phyloP scores from a whole-genome alignment of 2,888 invertebrate species.

The Yponomeuta malinellus region DNA sequence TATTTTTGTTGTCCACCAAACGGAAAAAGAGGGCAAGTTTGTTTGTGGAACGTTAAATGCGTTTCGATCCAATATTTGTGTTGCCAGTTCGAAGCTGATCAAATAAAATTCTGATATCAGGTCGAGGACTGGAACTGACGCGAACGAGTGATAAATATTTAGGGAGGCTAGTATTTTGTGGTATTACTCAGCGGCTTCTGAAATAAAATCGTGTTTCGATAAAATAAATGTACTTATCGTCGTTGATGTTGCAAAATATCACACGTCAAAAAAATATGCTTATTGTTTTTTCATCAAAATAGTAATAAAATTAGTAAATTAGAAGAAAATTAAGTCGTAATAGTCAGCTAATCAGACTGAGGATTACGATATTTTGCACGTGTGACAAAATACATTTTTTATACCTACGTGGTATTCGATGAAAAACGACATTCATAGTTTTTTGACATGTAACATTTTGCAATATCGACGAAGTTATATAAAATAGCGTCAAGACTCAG shows the following conservation, averaged over 20 bases:
- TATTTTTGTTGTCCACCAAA: not conserved
- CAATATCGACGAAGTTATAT: not conserved
- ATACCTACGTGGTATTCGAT: no score
- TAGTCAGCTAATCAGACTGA: no score
- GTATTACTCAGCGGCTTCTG: not conserved
- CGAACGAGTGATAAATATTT: slow-evolving; percentile 14
- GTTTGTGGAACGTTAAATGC: slow-evolving; percentile 35
- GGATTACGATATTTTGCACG: no score
- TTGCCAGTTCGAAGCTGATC: slow-evolving; percentile 36
- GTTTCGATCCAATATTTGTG: slow-evolving; percentile 39
- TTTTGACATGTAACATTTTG: no score
- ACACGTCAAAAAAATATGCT: no score
- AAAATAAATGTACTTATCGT: not conserved
- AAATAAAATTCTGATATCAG: slow-evolving; percentile 35
- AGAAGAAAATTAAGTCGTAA: no score
- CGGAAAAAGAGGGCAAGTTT: slow-evolving; percentile 18
- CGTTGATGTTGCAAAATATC: no score
- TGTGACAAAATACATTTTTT: no score
- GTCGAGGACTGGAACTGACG: slow-evolving; percentile 19
- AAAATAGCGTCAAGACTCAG: not conserved
- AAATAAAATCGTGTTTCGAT: not conserved
- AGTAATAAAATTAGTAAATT: no score
- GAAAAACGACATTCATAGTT: no score
- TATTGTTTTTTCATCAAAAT: no score
- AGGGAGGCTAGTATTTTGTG: not conserved